phyloP scores from a whole-genome alignment of 1,140 invertebrate genomes.

The Drosophila bifasciata region DNA sequence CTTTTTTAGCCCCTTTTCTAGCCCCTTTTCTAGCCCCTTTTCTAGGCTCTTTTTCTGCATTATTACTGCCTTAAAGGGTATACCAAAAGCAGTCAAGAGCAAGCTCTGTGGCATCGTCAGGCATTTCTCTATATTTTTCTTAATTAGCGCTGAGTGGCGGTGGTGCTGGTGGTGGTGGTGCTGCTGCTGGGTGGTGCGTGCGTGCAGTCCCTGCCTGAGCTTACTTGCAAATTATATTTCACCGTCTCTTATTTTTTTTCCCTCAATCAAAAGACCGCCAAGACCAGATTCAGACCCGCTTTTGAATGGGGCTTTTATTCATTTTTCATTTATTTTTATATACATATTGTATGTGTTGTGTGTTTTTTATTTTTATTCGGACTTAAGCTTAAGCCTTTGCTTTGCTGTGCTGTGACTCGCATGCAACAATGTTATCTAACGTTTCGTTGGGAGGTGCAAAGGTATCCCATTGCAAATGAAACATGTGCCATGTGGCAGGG shows the following conservation, averaged over 20 bases:
- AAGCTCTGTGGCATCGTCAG: constrained; percentile 11
- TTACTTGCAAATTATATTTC: constrained; percentile 75
- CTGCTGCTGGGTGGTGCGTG: constrained; percentile 26
- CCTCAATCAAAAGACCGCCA: constrained; percentile 46
- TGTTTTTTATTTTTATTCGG: constrained; percentile 23
- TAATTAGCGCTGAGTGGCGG: constrained; percentile 58
- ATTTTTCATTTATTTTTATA: constrained; percentile 16
- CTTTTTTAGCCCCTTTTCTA: no score
- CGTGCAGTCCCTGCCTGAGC: constrained; percentile 55
- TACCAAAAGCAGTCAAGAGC: constrained; percentile 20
- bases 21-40: no score
- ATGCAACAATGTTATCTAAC: constrained; percentile 76
- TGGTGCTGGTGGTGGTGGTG: not conserved
- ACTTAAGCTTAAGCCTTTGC: constrained; percentile 60
- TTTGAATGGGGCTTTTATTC: constrained; percentile 52
- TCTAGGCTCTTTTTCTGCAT: no score
- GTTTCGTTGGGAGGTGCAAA: constrained; percentile 16
- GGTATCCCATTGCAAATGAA: constrained; percentile 47
- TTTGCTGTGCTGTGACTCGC: constrained; percentile 48
- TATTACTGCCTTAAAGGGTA: no score
- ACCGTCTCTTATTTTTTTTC: constrained; percentile 22
- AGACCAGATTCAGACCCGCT: constrained; percentile 28
- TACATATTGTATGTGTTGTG: no score
- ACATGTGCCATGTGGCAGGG: constrained; percentile 63
- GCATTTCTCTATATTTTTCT: constrained; percentile 33